Conservation (phyloP, 2,113 vertebrate species). For the Vulpes vulpes region DNA sequence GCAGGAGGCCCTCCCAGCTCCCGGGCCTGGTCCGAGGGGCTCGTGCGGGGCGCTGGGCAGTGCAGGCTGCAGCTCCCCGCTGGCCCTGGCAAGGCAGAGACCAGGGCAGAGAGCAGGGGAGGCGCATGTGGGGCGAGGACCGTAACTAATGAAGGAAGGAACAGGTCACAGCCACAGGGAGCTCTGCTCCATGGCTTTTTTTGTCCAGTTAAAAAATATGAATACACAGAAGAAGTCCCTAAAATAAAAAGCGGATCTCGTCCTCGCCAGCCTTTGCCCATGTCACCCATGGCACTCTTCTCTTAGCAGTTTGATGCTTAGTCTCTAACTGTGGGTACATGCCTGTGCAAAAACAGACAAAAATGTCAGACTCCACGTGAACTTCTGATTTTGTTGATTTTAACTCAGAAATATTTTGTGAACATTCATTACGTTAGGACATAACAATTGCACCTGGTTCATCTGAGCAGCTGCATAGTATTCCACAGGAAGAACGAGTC, state of each 20-base stretch:
- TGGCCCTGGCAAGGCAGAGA: no score
- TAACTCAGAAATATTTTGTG: background rate
- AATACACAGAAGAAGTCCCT: background rate
- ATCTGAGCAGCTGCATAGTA: background rate
- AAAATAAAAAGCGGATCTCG: background rate
- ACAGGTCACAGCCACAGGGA: background rate
- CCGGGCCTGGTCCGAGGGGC: no score
- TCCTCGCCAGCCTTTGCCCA: background rate
- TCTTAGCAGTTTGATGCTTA: background rate
- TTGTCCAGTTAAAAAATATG: background rate
- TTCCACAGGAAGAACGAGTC: background rate
- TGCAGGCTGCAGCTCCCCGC: no score
- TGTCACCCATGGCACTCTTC: background rate
- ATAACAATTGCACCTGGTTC: background rate
- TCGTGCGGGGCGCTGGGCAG: no score
- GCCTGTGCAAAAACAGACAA: background rate
- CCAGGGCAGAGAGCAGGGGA: background rate
- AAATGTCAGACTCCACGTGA: background rate
- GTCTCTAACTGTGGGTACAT: background rate
- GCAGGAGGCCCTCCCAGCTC: background rate
- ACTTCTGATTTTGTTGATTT: background rate
- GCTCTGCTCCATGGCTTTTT: background rate
- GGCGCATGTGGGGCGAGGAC: background rate
- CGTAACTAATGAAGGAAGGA: conserved; percentile 39
- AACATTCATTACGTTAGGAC: background rate